A percentile compares a stretch with the other conserved stretches of the same genome.
These are phyloP conservation scores for Chelon labrosus DNA, from an alignment of 2,797 vertebrate species.

Conservation along the genomic window DNA sequence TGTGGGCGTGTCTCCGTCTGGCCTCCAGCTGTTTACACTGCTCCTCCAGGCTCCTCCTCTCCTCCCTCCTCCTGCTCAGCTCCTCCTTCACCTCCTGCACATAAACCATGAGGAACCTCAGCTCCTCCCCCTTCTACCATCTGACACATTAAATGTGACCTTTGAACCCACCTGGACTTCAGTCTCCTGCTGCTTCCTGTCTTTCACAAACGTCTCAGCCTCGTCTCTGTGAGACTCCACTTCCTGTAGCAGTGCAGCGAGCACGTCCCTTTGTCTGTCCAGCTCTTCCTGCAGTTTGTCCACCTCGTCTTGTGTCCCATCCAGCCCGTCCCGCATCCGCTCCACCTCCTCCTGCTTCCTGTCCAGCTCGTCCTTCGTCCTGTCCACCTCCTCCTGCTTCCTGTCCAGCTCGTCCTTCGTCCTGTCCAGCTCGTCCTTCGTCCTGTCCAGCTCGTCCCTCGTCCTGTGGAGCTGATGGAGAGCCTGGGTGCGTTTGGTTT, in stretches of 20 bases:
- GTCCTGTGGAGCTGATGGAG: too few species aligned
- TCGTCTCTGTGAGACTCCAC: conserved; percentile 2
- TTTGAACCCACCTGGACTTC: conserved; percentile 51
- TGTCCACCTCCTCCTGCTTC: too few species aligned
- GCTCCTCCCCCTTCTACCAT: background rate
- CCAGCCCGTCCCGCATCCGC: background rate
- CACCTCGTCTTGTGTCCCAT: background rate
- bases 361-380: background rate
- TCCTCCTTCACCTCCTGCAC: conserved; percentile 50
- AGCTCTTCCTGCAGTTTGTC: background rate
- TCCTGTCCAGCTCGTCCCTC: background rate
- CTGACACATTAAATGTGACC: too few species aligned
- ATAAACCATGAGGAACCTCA: background rate
- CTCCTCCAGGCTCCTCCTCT: conserved; percentile 47
- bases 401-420: conserved; percentile 11
- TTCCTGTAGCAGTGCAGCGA: conserved; percentile 25
- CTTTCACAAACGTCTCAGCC: background rate
- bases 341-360: background rate
- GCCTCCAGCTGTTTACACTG: conserved; percentile 64
- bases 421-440: background rate
- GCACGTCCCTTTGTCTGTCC: conserved; percentile 2
- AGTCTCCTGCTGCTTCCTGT: background rate
- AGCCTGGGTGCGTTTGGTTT: too few species aligned
- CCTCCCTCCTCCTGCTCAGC: conserved; percentile 39
- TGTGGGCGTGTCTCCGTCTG: conserved; percentile 47